phyloP scores from a whole-genome alignment of 2,888 invertebrate species.

The Drosophila austrosaltans region DNA sequence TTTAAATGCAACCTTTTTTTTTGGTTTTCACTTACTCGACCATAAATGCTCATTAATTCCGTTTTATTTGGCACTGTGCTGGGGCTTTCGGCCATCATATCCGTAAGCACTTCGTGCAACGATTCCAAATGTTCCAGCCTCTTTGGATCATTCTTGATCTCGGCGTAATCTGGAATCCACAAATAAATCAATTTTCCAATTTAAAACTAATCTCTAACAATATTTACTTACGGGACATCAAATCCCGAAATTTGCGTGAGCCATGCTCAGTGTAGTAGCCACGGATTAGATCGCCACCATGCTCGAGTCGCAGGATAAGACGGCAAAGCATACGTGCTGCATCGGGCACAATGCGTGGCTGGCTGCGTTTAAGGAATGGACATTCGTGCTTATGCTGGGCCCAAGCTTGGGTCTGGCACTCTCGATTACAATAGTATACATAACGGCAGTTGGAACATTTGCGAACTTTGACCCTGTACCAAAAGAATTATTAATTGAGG shows the following conservation, averaged over 20 bases:
- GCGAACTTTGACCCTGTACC: conserved; percentile 86
- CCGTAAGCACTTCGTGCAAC: conserved; percentile 88
- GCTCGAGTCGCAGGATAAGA: conserved; percentile 86
- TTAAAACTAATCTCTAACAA: neutral
- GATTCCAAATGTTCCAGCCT: conserved; percentile 92
- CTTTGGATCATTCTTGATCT: conserved; percentile 89
- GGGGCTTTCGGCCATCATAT: conserved; percentile 87
- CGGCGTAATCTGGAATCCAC: conserved; percentile 88
- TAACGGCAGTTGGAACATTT: conserved; percentile 94
- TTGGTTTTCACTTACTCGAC: conserved; percentile 87
- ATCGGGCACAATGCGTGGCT: conserved; percentile 91
- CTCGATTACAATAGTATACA: conserved; percentile 91
- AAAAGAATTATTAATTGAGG: neutral
- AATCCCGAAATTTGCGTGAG: conserved; percentile 91
- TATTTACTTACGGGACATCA: conserved; percentile 92
- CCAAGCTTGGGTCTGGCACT: conserved; percentile 94
- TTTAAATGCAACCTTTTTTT: no score
- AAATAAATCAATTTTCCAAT: neutral
- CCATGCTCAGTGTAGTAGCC: conserved; percentile 88
- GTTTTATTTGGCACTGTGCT: conserved; percentile 89
- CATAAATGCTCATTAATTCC: conserved; percentile 93
- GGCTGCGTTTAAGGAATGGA: conserved; percentile 88
- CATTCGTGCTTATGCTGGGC: conserved; percentile 93
- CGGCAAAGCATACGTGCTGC: conserved; percentile 91
- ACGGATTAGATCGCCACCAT: conserved; percentile 88